Base-by-base conservation (phyloP, 92 coral and sea anemone species). In the Paramuricea clavata region DNA sequence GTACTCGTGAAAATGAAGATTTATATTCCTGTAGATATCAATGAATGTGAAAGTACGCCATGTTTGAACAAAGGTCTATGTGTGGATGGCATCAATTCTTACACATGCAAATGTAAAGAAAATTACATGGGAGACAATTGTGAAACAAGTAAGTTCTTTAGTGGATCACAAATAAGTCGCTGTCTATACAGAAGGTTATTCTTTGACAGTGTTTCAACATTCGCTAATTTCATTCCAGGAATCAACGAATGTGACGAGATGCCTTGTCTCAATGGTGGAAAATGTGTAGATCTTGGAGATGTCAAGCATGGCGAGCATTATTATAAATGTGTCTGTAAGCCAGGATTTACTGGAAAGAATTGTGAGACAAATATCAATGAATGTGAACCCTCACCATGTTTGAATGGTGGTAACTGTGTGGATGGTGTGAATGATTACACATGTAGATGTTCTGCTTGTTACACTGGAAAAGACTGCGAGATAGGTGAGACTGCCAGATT, bases 71-170 rank as follows among this genome's bases (percentile, higher is more conserved):
- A 49, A 7, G 84, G 84, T 19, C 27, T 67, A 2, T 79, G 84
- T 79, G 47, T 79, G 3, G 84, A 79, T 61, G 72, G 34, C 49
- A 67, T 79, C 35, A 79, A 79, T 21, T 79, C 84, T 13, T 79
- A 79, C 67, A 32, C 73, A 9, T 79, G 84, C 35, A 79, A 79
- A 79, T 79, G 84, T 79, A 67, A 67, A 61, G 60, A 79, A 49
- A 79, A 79, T 52, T 79, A 79, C 56, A 49, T 41, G 33, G 84
- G 84, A 65, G 35, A 32, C 21, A 79, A 79, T 59, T 79, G 84
- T 23, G 84, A 79, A 61, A 79, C 59, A 41, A 79, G 84, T 79
- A 79, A 59, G 73, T 49, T 19, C n/a, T n/a, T n/a, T n/a, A n/a
- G n/a, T n/a, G n/a, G n/a, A n/a, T n/a, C n/a, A n/a, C n/a, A n/a